Conservation (phyloP, 2,797 vertebrate genomes). For the Acanthis flammea region DNA sequence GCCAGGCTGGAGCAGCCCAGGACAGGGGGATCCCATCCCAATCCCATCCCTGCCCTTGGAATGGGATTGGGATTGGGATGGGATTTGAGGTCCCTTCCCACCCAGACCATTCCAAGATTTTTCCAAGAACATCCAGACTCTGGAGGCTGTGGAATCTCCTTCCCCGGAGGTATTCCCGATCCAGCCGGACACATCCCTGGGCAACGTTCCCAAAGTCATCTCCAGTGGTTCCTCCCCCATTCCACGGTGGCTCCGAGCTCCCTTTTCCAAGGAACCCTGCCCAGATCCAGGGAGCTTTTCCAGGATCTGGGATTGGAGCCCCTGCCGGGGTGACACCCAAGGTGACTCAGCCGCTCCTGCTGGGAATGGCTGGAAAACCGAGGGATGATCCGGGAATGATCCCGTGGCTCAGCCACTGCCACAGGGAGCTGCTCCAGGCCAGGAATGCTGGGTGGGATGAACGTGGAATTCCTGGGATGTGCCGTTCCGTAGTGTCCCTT, state of each 20-base stretch:
- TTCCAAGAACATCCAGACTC: fast-evolving
- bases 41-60: background rate
- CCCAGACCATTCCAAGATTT: background rate
- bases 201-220: background rate
- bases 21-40: fast-evolving
- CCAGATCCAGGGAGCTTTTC: background rate
- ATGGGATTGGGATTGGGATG: background rate
- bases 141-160: background rate
- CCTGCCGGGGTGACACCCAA: background rate
- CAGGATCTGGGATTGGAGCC: background rate
- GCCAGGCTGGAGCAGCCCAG: background rate
- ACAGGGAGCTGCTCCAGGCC: background rate
- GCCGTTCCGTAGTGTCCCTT: background rate
- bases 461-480: background rate
- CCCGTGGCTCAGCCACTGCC: background rate
- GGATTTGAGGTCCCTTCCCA: background rate
- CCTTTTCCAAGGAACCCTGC: background rate
- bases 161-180: background rate
- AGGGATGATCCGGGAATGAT: background rate
- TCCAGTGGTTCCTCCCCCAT: background rate
- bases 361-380: background rate
- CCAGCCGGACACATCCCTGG: background rate
- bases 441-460: background rate
- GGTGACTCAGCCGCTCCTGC: background rate
- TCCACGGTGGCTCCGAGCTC: background rate